A percentile compares a stretch with the other conserved stretches of the same genome.
Conservation (phyloP, 1,140 invertebrate species). For the Ctenoplectra terminalis region DNA sequence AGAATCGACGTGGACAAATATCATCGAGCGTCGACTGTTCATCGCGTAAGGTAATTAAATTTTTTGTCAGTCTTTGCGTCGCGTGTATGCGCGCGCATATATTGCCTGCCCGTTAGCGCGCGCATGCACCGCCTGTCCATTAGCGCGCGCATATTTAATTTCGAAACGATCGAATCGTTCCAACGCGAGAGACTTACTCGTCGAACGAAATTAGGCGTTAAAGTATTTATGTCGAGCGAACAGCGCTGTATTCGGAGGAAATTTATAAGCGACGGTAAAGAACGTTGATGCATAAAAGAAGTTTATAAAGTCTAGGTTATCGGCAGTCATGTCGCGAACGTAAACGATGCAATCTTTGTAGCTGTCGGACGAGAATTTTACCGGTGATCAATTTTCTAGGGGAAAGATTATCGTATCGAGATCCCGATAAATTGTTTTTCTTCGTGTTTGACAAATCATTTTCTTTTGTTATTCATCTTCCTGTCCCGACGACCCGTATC, state of each 20-base stretch:
- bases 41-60: not conserved
- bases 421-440: not conserved
- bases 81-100: not conserved
- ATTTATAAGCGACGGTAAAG: not conserved
- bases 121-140: no score
- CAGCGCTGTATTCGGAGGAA: no score
- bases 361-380: not conserved
- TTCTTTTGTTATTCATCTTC: not conserved
- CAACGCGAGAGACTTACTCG: not conserved
- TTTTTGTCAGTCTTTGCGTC: not conserved
- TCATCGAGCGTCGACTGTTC: not conserved
- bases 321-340: not conserved
- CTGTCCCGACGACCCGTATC: no score
- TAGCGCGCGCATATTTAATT: constrained; percentile 10
- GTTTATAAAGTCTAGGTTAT: not conserved
- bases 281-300: constrained; percentile 4
- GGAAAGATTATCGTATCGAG: not conserved
- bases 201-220: not conserved
- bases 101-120: no score
- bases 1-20: not conserved
- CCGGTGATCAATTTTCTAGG: not conserved
- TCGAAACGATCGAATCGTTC: not conserved
- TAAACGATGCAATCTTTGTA: constrained; percentile 1
- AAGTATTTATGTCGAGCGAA: not conserved
- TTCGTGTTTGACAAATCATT: not conserved